Evolutionary conservation across 2,888 invertebrate genomes (phyloP).

Genomic region (Aproaerema taeniolella): DNA sequence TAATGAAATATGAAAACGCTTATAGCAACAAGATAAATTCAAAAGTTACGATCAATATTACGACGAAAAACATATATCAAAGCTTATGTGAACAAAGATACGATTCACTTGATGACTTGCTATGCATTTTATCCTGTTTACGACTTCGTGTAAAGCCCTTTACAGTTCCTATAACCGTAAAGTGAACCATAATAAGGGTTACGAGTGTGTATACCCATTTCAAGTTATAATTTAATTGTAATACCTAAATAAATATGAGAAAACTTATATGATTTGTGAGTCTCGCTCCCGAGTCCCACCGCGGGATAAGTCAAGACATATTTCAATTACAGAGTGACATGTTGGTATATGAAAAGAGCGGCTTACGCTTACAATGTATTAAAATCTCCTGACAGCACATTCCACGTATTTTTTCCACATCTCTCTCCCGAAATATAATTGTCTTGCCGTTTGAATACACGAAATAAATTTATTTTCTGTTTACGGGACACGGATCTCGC

Average conservation of each 20-base stretch:
- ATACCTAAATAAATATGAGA: background rate
- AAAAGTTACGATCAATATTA: background rate
- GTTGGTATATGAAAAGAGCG: slow-evolving; percentile 7
- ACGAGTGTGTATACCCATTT: background rate
- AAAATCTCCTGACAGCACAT: slow-evolving; percentile 21
- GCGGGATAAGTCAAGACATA: slow-evolving; percentile 27
- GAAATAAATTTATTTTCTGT: background rate
- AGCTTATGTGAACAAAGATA: slow-evolving; percentile 1
- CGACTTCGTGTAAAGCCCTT: slow-evolving; percentile 2
- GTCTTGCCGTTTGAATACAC: background rate
- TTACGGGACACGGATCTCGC: background rate
- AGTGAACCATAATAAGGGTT: background rate
- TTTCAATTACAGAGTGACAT: slow-evolving; percentile 30
- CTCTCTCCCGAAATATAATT: background rate
- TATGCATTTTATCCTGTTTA: slow-evolving; percentile 1
- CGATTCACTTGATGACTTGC: background rate
- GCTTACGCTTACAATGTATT: slow-evolving; percentile 28
- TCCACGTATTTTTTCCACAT: slow-evolving; percentile 19
- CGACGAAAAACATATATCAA: background rate
- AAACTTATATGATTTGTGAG: slow-evolving; percentile 5
- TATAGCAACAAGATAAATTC: background rate
- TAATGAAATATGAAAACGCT: too few species aligned
- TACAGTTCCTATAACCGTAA: slow-evolving; percentile 1
- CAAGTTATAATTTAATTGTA: slow-evolving; percentile 2
- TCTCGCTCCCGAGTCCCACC: slow-evolving; percentile 15